A percentile compares a stretch with the other conserved stretches of the same genome.
phyloP scores from a whole-genome alignment of 2,888 invertebrate species.

The Leuctra nigra region DNA sequence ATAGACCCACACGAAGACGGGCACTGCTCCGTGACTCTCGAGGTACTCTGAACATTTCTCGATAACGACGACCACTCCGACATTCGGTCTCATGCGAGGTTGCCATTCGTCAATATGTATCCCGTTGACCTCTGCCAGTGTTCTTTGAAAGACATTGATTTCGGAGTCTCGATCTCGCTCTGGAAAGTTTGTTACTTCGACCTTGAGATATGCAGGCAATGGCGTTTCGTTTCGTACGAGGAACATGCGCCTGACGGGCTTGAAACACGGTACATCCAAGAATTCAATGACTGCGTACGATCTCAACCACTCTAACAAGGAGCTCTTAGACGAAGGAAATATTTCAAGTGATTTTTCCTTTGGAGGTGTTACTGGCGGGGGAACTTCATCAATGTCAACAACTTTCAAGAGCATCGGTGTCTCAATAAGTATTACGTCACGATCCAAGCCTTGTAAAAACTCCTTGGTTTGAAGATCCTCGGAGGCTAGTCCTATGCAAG shows the following conservation, averaged over 20 bases:
- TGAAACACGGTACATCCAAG: constrained; percentile 31
- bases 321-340: background rate
- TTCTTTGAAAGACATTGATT: background rate
- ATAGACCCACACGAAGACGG: constrained; percentile 39
- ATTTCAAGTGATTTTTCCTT: background rate
- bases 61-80: constrained; percentile 38
- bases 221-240: constrained; percentile 34
- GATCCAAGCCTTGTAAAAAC: background rate
- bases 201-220: constrained; percentile 8
- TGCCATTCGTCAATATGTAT: background rate
- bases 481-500: no score
- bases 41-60: constrained; percentile 34
- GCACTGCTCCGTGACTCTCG: constrained; percentile 32
- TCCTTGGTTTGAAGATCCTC: no score
- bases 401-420: background rate
- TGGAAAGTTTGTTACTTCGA: constrained; percentile 29
- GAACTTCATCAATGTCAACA: constrained; percentile 5
- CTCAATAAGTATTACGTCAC: background rate
- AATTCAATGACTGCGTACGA: constrained; percentile 28
- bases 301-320: background rate
- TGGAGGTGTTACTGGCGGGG: background rate
- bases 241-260: constrained; percentile 37
- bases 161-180: constrained; percentile 22
- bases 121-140: background rate
- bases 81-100: constrained; percentile 33